Evolutionary conservation across 2,113 vertebrate species (phyloP), one percentile per base, ranked within the genome.

Genomic region (Ptilonorhynchus violaceus): DNA sequence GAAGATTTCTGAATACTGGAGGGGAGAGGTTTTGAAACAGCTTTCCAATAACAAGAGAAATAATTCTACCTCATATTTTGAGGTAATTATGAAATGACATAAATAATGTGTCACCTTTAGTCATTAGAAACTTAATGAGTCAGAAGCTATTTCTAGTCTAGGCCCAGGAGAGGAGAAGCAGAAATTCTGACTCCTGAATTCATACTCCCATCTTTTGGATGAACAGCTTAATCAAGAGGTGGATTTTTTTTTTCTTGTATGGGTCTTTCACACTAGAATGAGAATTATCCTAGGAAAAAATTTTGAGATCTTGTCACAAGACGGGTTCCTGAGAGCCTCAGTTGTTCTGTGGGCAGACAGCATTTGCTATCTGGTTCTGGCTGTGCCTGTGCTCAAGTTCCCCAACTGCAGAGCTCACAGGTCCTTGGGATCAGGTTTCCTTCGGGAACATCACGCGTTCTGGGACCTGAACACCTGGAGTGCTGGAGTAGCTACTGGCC

Each of bases 391-490:
- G 58, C 53, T 56, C 0, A 0, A 37, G 58, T 27, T 88, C 18
- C 30, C 15, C 53, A 47, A 0, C 11, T 88, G 60, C 74, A 75
- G 82, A 59, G 52, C 69, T 58, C 0, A 0, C 27, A 23, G 35
- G 18, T 66, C 31, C 41, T 14, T 41, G 30, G 56, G 63, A 73
- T 7, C 30, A 56, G 41, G 6, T 69, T 91, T 91, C 55, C 23
- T 31, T 52, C 37, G 10, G 79, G 30, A 85, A 41, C 69, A 37
- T 4, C 15, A 0, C 0, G 2, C 37, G 5, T 59, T 24, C 47
- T 24, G 47, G 35, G 44, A 27, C 11, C 35, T 28, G 67, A 44
- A 10, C 49, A 24, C 31, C 33, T 66, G 37, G 6, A 13, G 21
- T 23, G 4, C 30, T 75, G 52, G 7, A 60, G 35, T 7, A 56